Percentiles rank a stretch among this genome's conserved stretches.
phyloP scores from a whole-genome alignment of 2,797 vertebrate genomes.

The Enteromius mattozi region DNA sequence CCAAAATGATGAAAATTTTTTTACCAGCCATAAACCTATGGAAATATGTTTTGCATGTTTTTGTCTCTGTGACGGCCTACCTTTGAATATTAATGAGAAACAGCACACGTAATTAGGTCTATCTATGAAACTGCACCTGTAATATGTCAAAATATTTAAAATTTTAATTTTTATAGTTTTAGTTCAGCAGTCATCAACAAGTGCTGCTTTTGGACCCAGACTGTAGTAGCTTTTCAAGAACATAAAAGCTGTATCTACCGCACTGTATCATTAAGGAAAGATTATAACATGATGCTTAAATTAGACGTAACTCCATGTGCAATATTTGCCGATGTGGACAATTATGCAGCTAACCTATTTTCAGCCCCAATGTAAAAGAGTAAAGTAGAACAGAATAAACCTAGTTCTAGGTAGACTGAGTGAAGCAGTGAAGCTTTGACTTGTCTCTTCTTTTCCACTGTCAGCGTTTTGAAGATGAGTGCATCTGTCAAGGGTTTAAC shows the following conservation, averaged over 20 bases:
- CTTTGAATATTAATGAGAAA: not conserved
- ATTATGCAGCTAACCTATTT: slow-evolving; percentile 34
- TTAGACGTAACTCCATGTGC: not conserved
- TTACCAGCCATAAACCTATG: not conserved
- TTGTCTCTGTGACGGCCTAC: not conserved
- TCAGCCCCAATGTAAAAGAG: not conserved
- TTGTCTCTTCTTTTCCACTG: slow-evolving; percentile 11
- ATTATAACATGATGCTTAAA: slow-evolving; percentile 6
- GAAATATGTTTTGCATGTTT: not conserved
- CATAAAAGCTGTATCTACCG: not conserved
- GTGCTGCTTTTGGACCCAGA: not conserved
- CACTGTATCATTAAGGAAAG: slow-evolving; percentile 9
- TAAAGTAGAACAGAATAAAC: slow-evolving; percentile 1
- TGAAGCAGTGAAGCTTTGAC: slow-evolving; percentile 7
- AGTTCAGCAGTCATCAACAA: not conserved
- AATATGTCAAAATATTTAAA: not conserved
- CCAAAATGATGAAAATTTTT: not conserved
- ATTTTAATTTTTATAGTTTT: not conserved
- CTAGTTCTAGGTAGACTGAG: not conserved
- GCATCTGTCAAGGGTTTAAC: slow-evolving; percentile 48
- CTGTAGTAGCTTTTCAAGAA: slow-evolving; percentile 1
- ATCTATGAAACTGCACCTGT: not conserved
- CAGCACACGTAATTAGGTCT: not conserved
- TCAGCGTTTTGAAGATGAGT: slow-evolving; percentile 54
- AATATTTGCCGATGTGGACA: slow-evolving; percentile 2